Conservation (phyloP, 2,888 invertebrate genomes). For the Baccha elongata region DNA sequence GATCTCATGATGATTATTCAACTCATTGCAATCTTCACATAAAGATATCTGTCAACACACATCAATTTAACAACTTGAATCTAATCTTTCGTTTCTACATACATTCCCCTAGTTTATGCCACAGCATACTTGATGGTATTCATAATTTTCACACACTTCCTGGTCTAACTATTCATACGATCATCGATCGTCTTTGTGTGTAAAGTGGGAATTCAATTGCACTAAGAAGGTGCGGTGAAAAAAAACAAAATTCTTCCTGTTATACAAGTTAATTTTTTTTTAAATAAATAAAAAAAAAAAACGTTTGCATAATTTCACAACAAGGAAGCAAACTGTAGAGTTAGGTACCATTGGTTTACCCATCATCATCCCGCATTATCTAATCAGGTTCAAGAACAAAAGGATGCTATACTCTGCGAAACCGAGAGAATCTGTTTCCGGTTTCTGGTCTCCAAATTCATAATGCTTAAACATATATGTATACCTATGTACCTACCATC, state of each 20-base stretch:
- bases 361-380: slow-evolving; percentile 73
- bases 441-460: slow-evolving; percentile 42
- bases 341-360: slow-evolving; percentile 34
- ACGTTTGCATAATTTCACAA: slow-evolving; percentile 45
- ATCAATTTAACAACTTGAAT: slow-evolving; percentile 38
- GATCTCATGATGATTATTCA: slow-evolving; percentile 11
- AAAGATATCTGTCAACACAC: slow-evolving; percentile 53
- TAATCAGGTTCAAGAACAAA: slow-evolving; percentile 71
- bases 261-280: slow-evolving; percentile 54
- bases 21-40: neutral
- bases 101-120: slow-evolving; percentile 32
- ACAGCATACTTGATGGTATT: slow-evolving; percentile 12
- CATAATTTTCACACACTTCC: slow-evolving; percentile 69
- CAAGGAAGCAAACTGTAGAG: slow-evolving; percentile 61
- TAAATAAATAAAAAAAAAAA: slow-evolving; percentile 47
- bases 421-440: slow-evolving; percentile 59
- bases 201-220: slow-evolving; percentile 58
- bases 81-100: neutral
- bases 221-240: slow-evolving; percentile 54
- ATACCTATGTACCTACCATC: neutral
- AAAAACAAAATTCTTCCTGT: slow-evolving; percentile 63
- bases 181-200: slow-evolving; percentile 52
- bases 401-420: slow-evolving; percentile 50
- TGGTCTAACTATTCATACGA: slow-evolving; percentile 50
- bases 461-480: slow-evolving; percentile 7